Evolutionary conservation across 1,140 invertebrate species (phyloP).

Genomic region (Cylas formicarius): DNA sequence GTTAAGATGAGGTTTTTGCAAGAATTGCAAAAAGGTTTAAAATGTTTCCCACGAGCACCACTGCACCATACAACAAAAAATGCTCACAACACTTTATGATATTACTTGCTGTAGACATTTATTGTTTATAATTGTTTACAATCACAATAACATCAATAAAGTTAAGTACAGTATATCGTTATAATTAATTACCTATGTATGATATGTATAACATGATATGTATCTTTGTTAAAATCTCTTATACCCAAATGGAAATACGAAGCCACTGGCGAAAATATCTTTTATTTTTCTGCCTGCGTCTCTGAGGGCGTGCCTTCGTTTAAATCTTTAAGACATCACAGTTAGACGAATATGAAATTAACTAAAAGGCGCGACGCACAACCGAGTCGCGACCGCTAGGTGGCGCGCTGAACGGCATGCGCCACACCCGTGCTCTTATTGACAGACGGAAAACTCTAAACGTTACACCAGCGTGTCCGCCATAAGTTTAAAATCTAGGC

Average conservation of each 20-base stretch:
- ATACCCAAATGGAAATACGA: constrained; percentile 1
- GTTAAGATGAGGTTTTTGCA: too few relatives aligned
- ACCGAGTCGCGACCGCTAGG: too few relatives aligned
- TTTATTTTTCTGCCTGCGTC: constrained; percentile 5
- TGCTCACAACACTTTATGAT: constrained; percentile 4
- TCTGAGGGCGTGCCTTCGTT: constrained; percentile 17
- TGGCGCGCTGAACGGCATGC: too few relatives aligned
- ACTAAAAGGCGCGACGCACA: too few relatives aligned
- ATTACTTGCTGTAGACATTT: constrained; percentile 39
- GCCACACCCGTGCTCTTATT: too few relatives aligned
- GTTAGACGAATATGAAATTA: constrained; percentile 36
- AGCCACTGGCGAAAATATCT: background rate
- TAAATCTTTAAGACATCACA: constrained; percentile 32
- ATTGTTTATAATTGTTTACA: constrained; percentile 36
- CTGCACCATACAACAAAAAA: too few relatives aligned
- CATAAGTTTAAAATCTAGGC: constrained; percentile 14
- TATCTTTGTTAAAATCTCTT: constrained; percentile 31
- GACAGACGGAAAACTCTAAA: constrained; percentile 22
- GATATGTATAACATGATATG: constrained; percentile 42
- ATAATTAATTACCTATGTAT: constrained; percentile 22
- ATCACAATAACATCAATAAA: constrained; percentile 40
- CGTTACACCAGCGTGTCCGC: constrained; percentile 26
- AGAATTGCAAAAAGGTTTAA: too few relatives aligned
- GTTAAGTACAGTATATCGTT: constrained; percentile 18
- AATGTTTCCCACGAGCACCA: too few relatives aligned